phyloP scores from a whole-genome alignment of 1,140 invertebrate genomes.

The Drosophila melanica region DNA sequence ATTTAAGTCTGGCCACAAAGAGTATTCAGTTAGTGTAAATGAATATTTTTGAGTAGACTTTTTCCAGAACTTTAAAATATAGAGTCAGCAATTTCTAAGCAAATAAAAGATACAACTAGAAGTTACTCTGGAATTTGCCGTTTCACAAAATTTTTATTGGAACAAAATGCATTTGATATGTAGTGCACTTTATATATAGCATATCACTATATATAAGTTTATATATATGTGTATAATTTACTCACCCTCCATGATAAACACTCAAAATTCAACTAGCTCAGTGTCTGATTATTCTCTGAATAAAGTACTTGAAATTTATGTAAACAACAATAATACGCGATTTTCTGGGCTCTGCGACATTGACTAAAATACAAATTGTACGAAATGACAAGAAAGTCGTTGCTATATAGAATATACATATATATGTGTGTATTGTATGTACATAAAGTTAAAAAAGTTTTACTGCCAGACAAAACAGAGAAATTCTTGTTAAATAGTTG shows the following conservation, averaged over 20 bases:
- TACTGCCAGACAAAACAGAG: background rate
- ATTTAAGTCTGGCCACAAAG: too few species aligned
- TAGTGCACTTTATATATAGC: too few species aligned
- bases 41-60: too few species aligned
- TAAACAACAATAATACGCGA: background rate
- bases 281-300: background rate
- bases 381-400: conserved; percentile 25
- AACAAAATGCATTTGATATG: too few species aligned
- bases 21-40: too few species aligned
- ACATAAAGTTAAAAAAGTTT: conserved; percentile 1
- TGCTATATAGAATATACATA: background rate
- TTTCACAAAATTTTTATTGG: too few species aligned
- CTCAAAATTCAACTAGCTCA: background rate
- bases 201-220: too few species aligned
- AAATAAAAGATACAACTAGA: too few species aligned
- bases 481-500: conserved; percentile 35
- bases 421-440: background rate
- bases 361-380: conserved; percentile 17
- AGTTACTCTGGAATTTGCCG: too few species aligned
- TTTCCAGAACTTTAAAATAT: too few species aligned
- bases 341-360: background rate
- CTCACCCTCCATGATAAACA: conserved; percentile 17
- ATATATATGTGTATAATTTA: background rate
- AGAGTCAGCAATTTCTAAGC: too few species aligned
- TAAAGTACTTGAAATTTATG: conserved; percentile 14